Conservation (phyloP, 2,113 vertebrate genomes). For the Pluvialis apricaria region DNA sequence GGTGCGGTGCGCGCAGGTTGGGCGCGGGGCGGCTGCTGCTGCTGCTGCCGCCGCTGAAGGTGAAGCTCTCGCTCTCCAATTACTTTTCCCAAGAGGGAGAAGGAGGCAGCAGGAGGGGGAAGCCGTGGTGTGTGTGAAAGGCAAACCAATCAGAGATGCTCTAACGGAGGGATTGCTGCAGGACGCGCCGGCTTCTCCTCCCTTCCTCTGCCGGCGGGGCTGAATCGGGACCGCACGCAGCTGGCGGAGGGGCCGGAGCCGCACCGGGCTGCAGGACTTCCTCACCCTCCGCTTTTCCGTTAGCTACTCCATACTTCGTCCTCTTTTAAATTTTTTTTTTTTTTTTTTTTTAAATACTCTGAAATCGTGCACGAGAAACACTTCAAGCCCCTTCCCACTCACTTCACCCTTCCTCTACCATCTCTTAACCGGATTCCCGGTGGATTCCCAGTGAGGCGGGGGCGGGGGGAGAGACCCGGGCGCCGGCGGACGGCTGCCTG, state of each 20-base stretch:
- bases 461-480: not conserved
- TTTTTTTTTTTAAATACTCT: not conserved
- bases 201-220: not conserved
- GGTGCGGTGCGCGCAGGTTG: not conserved
- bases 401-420: not conserved
- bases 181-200: constrained; percentile 6
- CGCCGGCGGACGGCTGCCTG: not conserved
- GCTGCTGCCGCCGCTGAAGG: not conserved
- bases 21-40: not conserved
- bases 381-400: not conserved
- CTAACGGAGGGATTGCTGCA: constrained; percentile 35
- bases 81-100: constrained; percentile 43
- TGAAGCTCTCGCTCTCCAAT: constrained; percentile 26
- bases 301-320: not conserved
- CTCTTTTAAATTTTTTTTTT: not conserved
- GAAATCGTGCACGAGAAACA: not conserved
- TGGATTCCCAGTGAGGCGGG: not conserved
- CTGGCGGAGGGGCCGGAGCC: not conserved
- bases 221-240: not conserved
- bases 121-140: constrained; percentile 31
- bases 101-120: constrained; percentile 34
- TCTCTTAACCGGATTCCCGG: not conserved
- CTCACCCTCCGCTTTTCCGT: not conserved
- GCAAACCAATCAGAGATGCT: constrained; percentile 59
- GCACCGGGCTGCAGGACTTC: not conserved